phyloP scores from a whole-genome alignment of 2,113 vertebrate species.

The Dicaeum eximium region DNA sequence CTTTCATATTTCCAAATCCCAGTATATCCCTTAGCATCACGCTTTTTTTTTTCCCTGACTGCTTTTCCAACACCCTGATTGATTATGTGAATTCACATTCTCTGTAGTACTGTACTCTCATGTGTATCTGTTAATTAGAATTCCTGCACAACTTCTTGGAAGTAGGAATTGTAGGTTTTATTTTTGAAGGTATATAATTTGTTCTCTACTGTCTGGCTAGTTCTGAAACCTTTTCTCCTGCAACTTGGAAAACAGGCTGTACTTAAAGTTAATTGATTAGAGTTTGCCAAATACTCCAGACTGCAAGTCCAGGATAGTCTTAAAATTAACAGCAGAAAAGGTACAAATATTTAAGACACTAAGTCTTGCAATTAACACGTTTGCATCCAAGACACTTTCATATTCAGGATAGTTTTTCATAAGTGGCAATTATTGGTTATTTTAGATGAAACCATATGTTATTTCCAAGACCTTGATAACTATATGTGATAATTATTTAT shows the following conservation, averaged over 20 bases:
- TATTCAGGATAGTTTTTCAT: neutral
- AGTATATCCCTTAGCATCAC: neutral
- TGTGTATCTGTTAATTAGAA: constrained; percentile 18
- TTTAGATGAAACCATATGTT: constrained; percentile 43
- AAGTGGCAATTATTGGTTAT: constrained; percentile 23
- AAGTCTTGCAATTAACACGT: neutral
- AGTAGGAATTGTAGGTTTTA: neutral
- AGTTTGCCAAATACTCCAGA: neutral
- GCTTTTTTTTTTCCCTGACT: neutral
- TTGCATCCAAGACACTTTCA: neutral
- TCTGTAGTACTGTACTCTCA: neutral
- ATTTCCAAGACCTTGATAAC: constrained; percentile 39
- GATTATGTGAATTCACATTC: neutral
- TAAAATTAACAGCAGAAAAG: neutral
- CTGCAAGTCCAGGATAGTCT: neutral
- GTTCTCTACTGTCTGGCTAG: neutral
- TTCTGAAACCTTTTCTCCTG: neutral
- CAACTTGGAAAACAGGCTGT: neutral
- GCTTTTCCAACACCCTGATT: neutral
- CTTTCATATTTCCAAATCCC: constrained; percentile 17
- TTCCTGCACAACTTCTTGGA: neutral
- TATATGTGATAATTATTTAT: constrained; percentile 33
- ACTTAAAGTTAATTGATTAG: neutral
- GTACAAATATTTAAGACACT: constrained; percentile 29
- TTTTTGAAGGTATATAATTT: neutral